Evolutionary conservation across 2,797 vertebrate species (phyloP).

Genomic region (Acanthis flammea): DNA sequence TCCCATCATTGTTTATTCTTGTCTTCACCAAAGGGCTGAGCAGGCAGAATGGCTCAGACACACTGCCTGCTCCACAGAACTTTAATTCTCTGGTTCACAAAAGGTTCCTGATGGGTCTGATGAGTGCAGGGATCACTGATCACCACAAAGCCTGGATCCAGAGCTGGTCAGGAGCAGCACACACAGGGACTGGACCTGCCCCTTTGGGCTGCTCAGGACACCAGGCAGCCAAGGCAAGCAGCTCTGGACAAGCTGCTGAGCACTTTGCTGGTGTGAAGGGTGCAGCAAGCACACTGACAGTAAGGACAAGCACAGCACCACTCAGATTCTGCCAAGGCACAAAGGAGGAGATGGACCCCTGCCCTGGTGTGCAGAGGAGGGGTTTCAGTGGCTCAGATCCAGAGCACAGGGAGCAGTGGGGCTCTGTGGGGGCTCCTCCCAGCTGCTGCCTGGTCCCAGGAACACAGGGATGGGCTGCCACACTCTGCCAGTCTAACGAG

Average conservation of each 20-base stretch:
- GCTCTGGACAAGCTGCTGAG: not conserved
- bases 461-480: not conserved
- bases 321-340: not conserved
- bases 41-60: not conserved
- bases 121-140: not conserved
- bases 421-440: not conserved
- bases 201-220: not conserved
- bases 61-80: not conserved
- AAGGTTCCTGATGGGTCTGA: not conserved
- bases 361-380: not conserved
- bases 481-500: accelerated
- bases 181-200: not conserved
- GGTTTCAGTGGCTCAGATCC: not conserved
- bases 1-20: not conserved
- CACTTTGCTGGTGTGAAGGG: not conserved
- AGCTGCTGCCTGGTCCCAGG: not conserved
- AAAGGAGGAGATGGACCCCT: not conserved
- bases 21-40: not conserved
- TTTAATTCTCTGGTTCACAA: not conserved
- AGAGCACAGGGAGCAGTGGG: not conserved
- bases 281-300: not conserved
- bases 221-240: not conserved
- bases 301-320: not conserved
- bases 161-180: not conserved
- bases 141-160: not conserved